phyloP scores from a whole-genome alignment of 1,140 invertebrate species.

The Anastatus disparis region DNA sequence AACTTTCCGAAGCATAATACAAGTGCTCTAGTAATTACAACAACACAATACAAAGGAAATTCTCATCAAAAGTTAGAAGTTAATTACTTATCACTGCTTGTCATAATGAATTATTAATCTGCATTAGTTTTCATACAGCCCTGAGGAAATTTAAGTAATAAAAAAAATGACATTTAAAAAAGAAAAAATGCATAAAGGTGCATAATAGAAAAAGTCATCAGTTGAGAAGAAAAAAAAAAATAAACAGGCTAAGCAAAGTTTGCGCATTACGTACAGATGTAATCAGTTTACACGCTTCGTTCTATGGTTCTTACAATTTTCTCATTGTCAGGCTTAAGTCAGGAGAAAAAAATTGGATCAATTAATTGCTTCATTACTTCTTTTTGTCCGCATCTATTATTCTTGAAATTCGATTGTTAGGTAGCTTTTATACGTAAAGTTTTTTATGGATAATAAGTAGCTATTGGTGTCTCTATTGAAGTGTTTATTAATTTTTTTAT shows the following conservation, averaged over 20 bases:
- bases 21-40: too few species aligned
- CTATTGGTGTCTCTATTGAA: too few species aligned
- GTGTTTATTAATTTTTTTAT: too few species aligned
- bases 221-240: too few species aligned
- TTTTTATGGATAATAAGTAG: too few species aligned
- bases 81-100: neutral
- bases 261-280: neutral
- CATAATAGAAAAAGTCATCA: neutral
- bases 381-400: too few species aligned
- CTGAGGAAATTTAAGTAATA: neutral
- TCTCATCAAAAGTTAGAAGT: neutral
- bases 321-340: too few species aligned
- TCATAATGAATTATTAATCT: neutral
- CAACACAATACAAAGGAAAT: neutral
- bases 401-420: too few species aligned
- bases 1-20: neutral
- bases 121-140: neutral
- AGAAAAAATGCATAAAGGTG: too few species aligned
- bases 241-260: neutral
- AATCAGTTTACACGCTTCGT: neutral
- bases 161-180: neutral
- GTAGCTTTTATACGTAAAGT: too few species aligned
- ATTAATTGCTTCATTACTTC: too few species aligned
- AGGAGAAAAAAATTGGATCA: too few species aligned
- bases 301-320: neutral